These are phyloP conservation scores for Colaptes auratus DNA, from an alignment of 2,113 vertebrate species.

Conservation along the genomic window DNA sequence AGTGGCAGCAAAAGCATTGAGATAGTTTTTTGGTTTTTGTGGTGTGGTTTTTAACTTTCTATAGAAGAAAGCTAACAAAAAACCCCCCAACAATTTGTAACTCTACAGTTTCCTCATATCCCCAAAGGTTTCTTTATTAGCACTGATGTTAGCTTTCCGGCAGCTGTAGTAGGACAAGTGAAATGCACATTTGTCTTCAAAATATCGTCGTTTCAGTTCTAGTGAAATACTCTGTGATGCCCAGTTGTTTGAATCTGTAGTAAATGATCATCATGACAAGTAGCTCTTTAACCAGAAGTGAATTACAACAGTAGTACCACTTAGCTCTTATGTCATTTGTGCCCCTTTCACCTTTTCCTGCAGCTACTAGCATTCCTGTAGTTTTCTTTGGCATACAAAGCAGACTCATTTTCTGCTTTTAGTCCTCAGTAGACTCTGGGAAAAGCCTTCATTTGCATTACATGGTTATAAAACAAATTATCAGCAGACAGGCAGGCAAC, in stretches of 20 bases:
- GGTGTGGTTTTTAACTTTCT: too few relatives aligned
- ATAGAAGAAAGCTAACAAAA: too few relatives aligned
- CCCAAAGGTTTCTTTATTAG: neutral
- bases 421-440: neutral
- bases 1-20: neutral
- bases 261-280: neutral
- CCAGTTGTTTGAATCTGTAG: neutral
- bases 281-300: neutral
- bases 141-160: neutral
- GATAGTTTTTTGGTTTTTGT: too few relatives aligned
- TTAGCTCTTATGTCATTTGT: neutral
- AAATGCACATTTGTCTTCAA: neutral
- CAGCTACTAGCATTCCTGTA: neutral
- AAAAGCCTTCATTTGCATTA: neutral
- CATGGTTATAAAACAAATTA: neutral
- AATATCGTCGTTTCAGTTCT: neutral
- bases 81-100: neutral
- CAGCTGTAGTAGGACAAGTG: neutral
- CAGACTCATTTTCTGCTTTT: neutral
- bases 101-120: neutral
- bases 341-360: neutral
- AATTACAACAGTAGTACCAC: neutral
- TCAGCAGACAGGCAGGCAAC: neutral
- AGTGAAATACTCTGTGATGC: neutral
- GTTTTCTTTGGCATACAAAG: neutral